Evolutionary conservation across 2,888 invertebrate genomes (phyloP), one percentile per base, ranked within the genome.

Genomic region (Tupiocoris notatus): DNA sequence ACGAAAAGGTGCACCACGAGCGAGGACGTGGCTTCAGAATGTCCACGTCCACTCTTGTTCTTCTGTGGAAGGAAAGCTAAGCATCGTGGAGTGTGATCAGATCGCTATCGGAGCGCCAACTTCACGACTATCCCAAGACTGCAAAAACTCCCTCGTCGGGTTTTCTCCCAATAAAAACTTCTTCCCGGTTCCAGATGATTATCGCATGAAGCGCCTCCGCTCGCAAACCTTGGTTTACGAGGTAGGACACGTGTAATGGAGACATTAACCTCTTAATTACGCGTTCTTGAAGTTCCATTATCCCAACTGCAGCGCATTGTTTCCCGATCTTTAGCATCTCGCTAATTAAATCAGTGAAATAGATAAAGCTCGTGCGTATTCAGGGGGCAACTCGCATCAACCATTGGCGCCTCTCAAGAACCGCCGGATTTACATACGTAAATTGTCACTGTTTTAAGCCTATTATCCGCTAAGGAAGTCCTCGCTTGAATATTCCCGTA

Each of bases 181-280:
- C 73, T 67, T 67, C 25, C 61, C 56, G 21, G 62, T 39, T 24
- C 65, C 63, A 70, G 73, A 73, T 73, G 73, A 73, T 39, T 73
- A 73, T 73, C 73, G 54, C 20, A 9, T 2, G 39, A 9, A 17
- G 39, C 3, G 12, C 9, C 24, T n/a, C n/a, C 22, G n/a, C n/a
- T n/a, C n/a, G n/a, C n/a, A n/a, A n/a, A n/a, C n/a, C 61, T 61
- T 73, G 73, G 73, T 73, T 73, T 73, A 63, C 39, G 39, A 23
- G 58, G 18, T 62, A 62, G 24, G 75, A 75, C 75, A 75, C 75
- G 65, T 75, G 75, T 75, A 75, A 75, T 66, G 65, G 75, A 75
- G 75, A 75, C 75, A 39, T 75, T 75, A 75, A 75, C 75, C 75
- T 66, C 59, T 75, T 75, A 75, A 75, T 75, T 75, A 75, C 75